phyloP scores from a whole-genome alignment of 2,888 invertebrate species.

The Drosophila borealis region DNA sequence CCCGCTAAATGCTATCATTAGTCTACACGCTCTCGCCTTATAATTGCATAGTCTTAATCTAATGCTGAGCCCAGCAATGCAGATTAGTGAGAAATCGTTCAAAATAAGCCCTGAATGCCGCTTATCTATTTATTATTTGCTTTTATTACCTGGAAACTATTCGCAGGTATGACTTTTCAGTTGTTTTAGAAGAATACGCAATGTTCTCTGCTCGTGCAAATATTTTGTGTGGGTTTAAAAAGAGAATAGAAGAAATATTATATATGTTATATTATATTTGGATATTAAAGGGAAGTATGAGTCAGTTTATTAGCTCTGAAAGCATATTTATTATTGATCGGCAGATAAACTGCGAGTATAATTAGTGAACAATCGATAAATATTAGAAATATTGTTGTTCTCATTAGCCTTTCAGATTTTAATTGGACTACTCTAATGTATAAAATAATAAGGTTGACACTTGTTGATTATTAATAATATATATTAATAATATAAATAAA shows the following conservation, averaged over 20 bases:
- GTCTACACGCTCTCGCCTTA: slow-evolving; percentile 14
- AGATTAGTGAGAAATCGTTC: slow-evolving; percentile 26
- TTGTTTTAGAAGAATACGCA: neutral
- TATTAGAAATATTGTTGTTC: too few relatives aligned
- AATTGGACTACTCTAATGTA: too few relatives aligned
- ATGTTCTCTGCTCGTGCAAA: neutral
- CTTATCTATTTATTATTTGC: slow-evolving; percentile 23
- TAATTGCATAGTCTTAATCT: slow-evolving; percentile 21
- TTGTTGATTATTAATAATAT: too few relatives aligned
- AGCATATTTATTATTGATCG: too few relatives aligned
- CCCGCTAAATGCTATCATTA: slow-evolving; percentile 13
- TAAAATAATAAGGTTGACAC: too few relatives aligned
- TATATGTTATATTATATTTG: too few relatives aligned
- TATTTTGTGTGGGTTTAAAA: neutral
- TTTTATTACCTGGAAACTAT: slow-evolving; percentile 3
- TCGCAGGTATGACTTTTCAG: neutral
- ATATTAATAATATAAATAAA: too few relatives aligned
- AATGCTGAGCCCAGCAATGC: slow-evolving; percentile 14
- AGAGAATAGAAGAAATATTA: neutral
- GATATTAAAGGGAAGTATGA: neutral
- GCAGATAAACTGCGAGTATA: too few relatives aligned
- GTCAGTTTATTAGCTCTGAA: too few relatives aligned
- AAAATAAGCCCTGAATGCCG: slow-evolving; percentile 4
- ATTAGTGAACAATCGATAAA: too few relatives aligned
- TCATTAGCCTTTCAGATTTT: too few relatives aligned